These are phyloP conservation scores for Corythornis vintsioides DNA, from an alignment of 2,113 vertebrate species.

Conservation along the genomic window DNA sequence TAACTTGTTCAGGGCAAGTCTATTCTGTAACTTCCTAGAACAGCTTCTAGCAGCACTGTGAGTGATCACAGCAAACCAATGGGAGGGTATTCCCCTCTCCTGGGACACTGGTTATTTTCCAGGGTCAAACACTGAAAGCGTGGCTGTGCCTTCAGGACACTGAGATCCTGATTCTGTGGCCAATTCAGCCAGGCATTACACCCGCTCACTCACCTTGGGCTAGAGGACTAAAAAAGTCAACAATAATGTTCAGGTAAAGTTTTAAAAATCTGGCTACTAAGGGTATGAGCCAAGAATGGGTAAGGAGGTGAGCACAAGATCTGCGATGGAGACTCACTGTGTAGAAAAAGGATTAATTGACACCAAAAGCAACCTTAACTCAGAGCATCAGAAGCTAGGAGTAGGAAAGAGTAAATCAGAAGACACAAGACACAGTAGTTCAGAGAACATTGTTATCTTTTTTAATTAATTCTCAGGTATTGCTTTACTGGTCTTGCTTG, in stretches of 20 bases:
- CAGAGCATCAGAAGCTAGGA: neutral
- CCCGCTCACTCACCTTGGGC: rapidly evolving
- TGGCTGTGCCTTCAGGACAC: neutral
- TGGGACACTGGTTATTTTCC: neutral
- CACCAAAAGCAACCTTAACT: neutral
- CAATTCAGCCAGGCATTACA: neutral
- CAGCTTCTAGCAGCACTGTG: neutral
- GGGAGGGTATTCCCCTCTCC: neutral
- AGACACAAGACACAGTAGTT: neutral
- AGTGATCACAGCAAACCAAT: neutral
- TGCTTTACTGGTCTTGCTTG: neutral
- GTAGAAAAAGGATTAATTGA: neutral
- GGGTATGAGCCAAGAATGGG: neutral
- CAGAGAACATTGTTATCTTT: neutral
- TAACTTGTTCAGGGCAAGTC: neutral
- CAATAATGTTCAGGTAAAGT: neutral
- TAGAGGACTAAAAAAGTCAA: neutral
- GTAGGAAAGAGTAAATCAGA: neutral
- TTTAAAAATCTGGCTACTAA: neutral
- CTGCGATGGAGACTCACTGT: neutral
- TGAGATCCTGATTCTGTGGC: neutral
- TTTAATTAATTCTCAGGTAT: neutral
- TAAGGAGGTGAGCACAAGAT: neutral
- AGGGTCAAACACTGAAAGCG: neutral
- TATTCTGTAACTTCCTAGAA: neutral